phyloP scores from a whole-genome alignment of 2,113 vertebrate species.

The Neomonachus schauinslandi region DNA sequence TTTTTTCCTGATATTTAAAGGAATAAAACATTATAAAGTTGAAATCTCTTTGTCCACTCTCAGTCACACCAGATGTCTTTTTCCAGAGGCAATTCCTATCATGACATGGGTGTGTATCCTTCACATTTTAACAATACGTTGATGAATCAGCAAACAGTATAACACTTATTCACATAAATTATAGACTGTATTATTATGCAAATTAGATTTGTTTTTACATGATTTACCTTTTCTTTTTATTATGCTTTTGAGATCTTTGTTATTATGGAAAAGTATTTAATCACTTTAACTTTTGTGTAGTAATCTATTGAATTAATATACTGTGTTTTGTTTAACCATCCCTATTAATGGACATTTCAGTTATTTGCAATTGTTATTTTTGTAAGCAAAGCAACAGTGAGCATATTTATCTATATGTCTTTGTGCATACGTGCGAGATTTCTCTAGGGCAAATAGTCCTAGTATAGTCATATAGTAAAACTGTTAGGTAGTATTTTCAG shows the following conservation, averaged over 20 bases:
- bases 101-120: background rate
- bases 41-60: background rate
- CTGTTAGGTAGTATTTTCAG: background rate
- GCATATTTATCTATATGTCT: background rate
- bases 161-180: slow-evolving; percentile 7
- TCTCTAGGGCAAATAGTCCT: background rate
- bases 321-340: background rate
- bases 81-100: background rate
- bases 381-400: background rate
- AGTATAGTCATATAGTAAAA: background rate
- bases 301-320: background rate
- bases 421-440: background rate
- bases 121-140: background rate
- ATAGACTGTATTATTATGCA: background rate
- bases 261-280: background rate
- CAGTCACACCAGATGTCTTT: background rate
- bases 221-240: background rate
- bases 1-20: background rate
- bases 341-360: background rate
- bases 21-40: background rate
- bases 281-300: background rate
- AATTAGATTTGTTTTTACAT: background rate
- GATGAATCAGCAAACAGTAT: background rate
- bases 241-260: background rate
- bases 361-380: background rate